Conservation (phyloP, 2,113 vertebrate species). For the Lepisosteus oculatus region DNA sequence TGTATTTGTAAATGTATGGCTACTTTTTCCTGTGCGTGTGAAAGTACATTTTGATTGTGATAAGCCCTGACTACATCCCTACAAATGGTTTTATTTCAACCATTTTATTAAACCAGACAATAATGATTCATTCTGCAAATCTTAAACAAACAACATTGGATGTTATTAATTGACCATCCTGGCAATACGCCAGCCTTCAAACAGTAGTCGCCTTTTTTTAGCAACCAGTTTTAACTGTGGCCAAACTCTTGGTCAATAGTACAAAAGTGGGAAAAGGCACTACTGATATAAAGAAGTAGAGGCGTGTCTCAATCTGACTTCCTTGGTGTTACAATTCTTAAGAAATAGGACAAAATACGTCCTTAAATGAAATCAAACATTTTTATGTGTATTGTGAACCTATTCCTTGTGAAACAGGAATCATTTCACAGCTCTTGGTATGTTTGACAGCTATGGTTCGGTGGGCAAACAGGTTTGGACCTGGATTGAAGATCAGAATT, state of each 20-base stretch:
- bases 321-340: neutral
- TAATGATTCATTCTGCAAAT: conserved; percentile 13
- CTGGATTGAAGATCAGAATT: too few species aligned
- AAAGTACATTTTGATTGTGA: neutral
- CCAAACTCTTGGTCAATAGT: conserved; percentile 21
- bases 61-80: conserved; percentile 3
- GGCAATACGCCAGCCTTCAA: conserved; percentile 10
- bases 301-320: conserved; percentile 13
- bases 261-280: neutral
- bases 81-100: neutral
- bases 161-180: conserved; percentile 20
- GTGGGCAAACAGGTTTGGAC: too few species aligned
- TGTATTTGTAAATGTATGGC: neutral
- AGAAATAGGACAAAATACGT: conserved; percentile 2
- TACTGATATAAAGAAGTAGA: neutral
- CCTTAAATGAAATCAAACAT: too few species aligned
- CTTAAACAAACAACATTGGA: conserved; percentile 19
- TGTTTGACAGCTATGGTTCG: too few species aligned
- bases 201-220: conserved; percentile 14
- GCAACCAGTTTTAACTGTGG: conserved; percentile 6
- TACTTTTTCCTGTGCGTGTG: neutral
- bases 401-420: too few species aligned
- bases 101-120: conserved; percentile 6
- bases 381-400: too few species aligned
- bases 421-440: too few species aligned